A percentile compares a stretch with the other conserved stretches of the same genome.
phyloP scores from a whole-genome alignment of 2,113 vertebrate genomes.

The cattle (Bos taurus) region DNA sequence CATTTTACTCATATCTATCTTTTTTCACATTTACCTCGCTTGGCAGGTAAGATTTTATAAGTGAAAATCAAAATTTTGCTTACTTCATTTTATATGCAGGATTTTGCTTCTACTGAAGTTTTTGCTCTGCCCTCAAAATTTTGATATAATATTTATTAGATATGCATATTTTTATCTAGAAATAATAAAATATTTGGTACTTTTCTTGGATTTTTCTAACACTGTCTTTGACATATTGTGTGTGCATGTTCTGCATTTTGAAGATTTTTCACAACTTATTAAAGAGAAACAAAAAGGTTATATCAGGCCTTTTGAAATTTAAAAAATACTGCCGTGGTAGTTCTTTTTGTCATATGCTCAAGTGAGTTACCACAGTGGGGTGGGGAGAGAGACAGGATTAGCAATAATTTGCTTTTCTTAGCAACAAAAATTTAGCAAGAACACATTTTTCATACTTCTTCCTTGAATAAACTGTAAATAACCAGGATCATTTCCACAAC shows the following conservation, averaged over 20 bases:
- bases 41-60: not conserved
- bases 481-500: constrained; percentile 42
- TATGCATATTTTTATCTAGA: not conserved
- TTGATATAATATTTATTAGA: not conserved
- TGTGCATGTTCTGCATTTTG: not conserved
- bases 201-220: not conserved
- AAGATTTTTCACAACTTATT: not conserved
- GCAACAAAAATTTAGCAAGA: constrained; percentile 47
- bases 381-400: not conserved
- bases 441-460: not conserved
- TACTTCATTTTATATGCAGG: not conserved
- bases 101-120: not conserved
- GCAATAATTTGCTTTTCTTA: not conserved
- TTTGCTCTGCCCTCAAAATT: not conserved
- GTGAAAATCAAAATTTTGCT: not conserved
- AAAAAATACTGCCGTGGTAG: not conserved
- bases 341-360: not conserved
- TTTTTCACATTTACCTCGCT: not conserved
- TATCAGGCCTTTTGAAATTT: not conserved
- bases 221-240: not conserved
- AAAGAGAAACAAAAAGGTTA: not conserved
- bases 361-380: not conserved
- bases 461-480: constrained; percentile 61
- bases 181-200: not conserved
- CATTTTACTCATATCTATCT: not conserved